These are phyloP conservation scores for Strigamia crassipes DNA, from an alignment of 2,888 invertebrate species.

Conservation along the genomic window DNA sequence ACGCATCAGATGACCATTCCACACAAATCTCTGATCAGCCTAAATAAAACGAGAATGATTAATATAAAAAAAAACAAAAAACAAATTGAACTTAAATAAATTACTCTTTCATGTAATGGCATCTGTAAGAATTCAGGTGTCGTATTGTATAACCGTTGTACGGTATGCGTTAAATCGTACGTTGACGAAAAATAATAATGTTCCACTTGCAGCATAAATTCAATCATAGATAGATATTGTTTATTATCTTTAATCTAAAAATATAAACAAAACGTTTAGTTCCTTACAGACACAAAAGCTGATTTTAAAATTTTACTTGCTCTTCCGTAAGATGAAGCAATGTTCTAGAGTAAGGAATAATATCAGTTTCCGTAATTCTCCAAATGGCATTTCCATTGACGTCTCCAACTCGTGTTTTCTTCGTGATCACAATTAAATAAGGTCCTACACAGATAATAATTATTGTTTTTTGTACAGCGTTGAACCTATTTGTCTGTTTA, in stretches of 20 bases:
- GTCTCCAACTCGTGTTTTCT: constrained; percentile 79
- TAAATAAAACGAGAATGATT: constrained; percentile 53
- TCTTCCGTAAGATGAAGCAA: constrained; percentile 80
- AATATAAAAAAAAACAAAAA: constrained; percentile 41
- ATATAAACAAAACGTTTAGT: constrained; percentile 11
- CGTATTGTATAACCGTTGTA: constrained; percentile 84
- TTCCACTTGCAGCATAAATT: constrained; percentile 78
- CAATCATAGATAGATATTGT: constrained; percentile 82
- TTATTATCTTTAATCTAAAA: constrained; percentile 77
- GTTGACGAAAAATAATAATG: constrained; percentile 92
- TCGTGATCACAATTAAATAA: constrained; percentile 86
- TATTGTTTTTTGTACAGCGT: neutral
- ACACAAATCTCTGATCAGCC: constrained; percentile 86
- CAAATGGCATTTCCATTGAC: constrained; percentile 79
- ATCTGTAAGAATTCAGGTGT: constrained; percentile 81
- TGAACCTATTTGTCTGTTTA: neutral
- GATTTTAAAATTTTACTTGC: constrained; percentile 64
- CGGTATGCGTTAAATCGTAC: constrained; percentile 88
- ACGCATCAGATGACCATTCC: constrained; percentile 84
- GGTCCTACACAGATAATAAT: constrained; percentile 64
- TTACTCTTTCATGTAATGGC: constrained; percentile 72
- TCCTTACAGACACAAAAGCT: neutral
- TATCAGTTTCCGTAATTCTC: constrained; percentile 76
- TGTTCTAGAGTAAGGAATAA: constrained; percentile 84
- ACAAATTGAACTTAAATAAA: neutral